These are phyloP conservation scores for Arctocebus calabarensis DNA, from an alignment of 2,797 vertebrate genomes.

Conservation along the genomic window DNA sequence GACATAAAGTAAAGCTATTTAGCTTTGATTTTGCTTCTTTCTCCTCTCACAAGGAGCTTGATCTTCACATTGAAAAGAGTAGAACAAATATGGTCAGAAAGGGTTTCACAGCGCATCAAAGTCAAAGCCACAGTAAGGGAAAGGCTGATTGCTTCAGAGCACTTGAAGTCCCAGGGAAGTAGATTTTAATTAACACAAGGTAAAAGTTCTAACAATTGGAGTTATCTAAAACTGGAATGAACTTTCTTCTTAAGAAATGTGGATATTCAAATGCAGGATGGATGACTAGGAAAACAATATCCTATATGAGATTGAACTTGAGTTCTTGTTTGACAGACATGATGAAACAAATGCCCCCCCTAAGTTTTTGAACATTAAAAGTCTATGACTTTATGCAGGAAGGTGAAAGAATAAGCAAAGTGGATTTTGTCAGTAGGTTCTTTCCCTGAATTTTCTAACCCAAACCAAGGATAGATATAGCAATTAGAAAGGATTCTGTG, in stretches of 20 bases:
- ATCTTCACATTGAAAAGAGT: background rate
- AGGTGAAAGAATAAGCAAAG: background rate
- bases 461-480: background rate
- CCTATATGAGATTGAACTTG: background rate
- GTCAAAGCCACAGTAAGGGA: background rate
- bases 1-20: background rate
- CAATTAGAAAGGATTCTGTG: background rate
- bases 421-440: background rate
- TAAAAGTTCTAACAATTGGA: background rate
- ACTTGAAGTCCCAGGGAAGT: background rate
- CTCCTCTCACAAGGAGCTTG: background rate
- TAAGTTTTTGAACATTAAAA: background rate
- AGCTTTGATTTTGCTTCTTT: background rate
- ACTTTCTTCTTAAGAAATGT: background rate
- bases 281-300: background rate
- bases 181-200: background rate
- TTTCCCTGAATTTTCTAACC: conserved; percentile 14
- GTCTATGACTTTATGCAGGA: background rate
- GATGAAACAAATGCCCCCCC: background rate
- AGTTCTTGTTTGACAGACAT: background rate
- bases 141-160: background rate
- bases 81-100: background rate
- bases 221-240: background rate
- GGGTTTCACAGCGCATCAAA: background rate
- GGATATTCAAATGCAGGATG: background rate